A percentile compares a stretch with the other conserved stretches of the same genome.
phyloP scores from a whole-genome alignment of 2,888 invertebrate species.

The Eulithis testata region DNA sequence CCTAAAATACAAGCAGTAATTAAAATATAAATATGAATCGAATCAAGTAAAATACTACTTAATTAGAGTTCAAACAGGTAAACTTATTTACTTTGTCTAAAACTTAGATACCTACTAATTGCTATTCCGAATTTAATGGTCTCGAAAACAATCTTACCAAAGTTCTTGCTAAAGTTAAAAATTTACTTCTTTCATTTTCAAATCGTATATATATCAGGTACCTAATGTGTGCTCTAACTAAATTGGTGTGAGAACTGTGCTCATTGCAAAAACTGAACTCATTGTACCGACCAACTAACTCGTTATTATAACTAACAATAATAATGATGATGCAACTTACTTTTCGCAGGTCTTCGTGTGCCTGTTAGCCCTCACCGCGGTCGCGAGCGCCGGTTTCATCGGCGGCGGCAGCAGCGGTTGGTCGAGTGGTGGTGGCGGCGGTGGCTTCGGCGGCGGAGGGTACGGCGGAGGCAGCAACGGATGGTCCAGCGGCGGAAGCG shows the following conservation, averaged over 20 bases:
- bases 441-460: constrained; percentile 51
- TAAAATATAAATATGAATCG: no score
- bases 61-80: no score
- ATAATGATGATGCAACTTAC: constrained; percentile 13
- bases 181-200: constrained; percentile 9
- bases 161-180: background rate
- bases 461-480: constrained; percentile 52
- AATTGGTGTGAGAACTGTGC: constrained; percentile 16
- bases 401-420: constrained; percentile 58
- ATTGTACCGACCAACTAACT: background rate
- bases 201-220: background rate
- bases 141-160: background rate
- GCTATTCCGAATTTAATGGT: background rate
- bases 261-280: constrained; percentile 14
- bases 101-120: background rate
- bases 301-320: background rate
- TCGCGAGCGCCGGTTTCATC: constrained; percentile 69
- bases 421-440: constrained; percentile 53
- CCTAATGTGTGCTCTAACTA: no score
- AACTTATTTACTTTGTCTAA: no score
- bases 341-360: constrained; percentile 74
- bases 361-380: constrained; percentile 71
- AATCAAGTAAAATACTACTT: no score
- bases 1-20: no score
- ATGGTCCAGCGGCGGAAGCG: constrained; percentile 45